Evolutionary conservation across 2,113 vertebrate genomes (phyloP).

Genomic region (Thryonomys swinderianus): DNA sequence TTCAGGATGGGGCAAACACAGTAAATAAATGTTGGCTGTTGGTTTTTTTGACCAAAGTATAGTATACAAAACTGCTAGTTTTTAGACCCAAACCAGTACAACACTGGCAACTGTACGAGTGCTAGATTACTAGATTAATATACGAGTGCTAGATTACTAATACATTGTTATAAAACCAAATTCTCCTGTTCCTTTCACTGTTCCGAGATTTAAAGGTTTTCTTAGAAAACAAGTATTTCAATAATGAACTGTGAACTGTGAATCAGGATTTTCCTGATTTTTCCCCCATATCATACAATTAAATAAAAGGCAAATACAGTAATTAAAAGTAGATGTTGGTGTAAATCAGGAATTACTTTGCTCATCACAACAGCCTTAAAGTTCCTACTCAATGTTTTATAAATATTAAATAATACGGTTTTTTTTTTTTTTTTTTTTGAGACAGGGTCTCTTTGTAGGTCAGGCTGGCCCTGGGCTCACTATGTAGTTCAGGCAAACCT

Average conservation of each 20-base stretch:
- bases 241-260: not conserved
- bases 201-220: not conserved
- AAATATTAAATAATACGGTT: not conserved
- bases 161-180: not conserved
- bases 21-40: not conserved
- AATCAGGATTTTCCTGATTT: not conserved
- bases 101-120: not conserved
- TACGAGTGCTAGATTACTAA: not conserved
- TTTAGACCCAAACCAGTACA: not conserved
- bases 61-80: not conserved
- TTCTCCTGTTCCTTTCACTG: conserved; percentile 30
- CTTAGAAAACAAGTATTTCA: conserved; percentile 32
- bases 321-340: conserved; percentile 10
- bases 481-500: too few species aligned
- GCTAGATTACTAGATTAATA: not conserved
- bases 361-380: not conserved
- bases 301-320: not conserved
- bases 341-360: not conserved
- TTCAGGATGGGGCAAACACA: not conserved
- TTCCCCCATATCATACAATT: not conserved
- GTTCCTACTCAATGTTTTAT: not conserved
- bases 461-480: too few species aligned
- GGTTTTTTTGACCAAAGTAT: not conserved
- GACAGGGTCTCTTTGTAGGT: too few species aligned
- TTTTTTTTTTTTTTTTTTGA: too few species aligned